Percentiles rank a stretch among this genome's conserved stretches.
Conservation (phyloP, 2,888 invertebrate species). For the Orthosia gracilis region DNA sequence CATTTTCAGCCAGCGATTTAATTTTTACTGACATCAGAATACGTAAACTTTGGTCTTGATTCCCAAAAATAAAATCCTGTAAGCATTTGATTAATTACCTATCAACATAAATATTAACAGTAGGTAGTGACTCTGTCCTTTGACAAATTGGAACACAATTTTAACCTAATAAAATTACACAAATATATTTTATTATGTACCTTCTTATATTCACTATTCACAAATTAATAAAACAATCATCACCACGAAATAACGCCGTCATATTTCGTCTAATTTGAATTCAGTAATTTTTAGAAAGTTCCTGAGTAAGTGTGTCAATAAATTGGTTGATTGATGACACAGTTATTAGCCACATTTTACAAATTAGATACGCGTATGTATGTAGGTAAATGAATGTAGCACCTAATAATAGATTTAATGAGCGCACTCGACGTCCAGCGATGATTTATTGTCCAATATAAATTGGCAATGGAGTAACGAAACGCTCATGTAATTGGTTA, state of each 20-base stretch:
- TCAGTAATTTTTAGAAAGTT: slow-evolving; percentile 58
- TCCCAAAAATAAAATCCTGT: slow-evolving; percentile 9
- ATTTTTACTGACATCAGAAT: not conserved
- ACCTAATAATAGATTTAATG: slow-evolving; percentile 68
- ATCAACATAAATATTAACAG: not conserved
- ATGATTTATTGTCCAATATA: slow-evolving; percentile 67
- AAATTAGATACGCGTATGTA: slow-evolving; percentile 63
- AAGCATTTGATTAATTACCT: slow-evolving; percentile 28
- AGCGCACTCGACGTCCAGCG: slow-evolving; percentile 59
- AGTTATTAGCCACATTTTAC: slow-evolving; percentile 66
- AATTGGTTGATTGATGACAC: slow-evolving; percentile 68
- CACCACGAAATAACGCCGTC: slow-evolving; percentile 15
- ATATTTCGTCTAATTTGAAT: slow-evolving; percentile 36
- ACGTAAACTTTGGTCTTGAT: not conserved
- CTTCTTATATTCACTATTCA: slow-evolving; percentile 21
- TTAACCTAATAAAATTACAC: slow-evolving; percentile 23
- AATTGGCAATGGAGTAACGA: slow-evolving; percentile 62
- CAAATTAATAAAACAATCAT: slow-evolving; percentile 38
- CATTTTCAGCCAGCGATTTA: not conserved
- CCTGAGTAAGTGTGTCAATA: slow-evolving; percentile 52
- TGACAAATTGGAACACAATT: slow-evolving; percentile 21
- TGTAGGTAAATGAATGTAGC: slow-evolving; percentile 66
- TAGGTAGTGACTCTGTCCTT: not conserved
- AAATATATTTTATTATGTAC: slow-evolving; percentile 10
- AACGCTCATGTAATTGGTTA: slow-evolving; percentile 62